Evolutionary conservation across 2,888 invertebrate genomes (phyloP).

Genomic region (Ptychoptera contaminata): DNA sequence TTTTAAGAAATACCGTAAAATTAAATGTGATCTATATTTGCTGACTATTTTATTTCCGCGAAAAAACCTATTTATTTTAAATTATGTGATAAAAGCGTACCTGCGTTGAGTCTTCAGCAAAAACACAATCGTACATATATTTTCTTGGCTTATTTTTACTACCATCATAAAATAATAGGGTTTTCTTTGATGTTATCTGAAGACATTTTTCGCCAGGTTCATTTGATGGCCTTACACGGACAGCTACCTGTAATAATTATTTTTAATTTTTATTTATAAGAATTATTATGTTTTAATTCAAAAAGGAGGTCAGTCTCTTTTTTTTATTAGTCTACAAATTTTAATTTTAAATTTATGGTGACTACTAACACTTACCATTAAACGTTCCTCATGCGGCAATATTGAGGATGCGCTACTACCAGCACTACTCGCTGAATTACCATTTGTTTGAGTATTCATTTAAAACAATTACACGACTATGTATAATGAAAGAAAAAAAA

Average conservation of each 20-base stretch:
- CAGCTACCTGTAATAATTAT: slow-evolving; percentile 47
- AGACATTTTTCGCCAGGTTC: slow-evolving; percentile 26
- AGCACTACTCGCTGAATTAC: slow-evolving; percentile 22
- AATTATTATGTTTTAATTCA: not conserved
- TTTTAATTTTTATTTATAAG: not conserved
- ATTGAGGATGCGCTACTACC: slow-evolving; percentile 17
- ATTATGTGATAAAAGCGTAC: no score
- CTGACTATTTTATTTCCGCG: no score
- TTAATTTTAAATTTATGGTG: not conserved
- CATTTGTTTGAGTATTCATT: slow-evolving; percentile 8
- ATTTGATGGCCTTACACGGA: slow-evolving; percentile 71
- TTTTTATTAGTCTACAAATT: not conserved
- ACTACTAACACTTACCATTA: slow-evolving; percentile 20
- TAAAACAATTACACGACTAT: not conserved
- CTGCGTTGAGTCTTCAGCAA: slow-evolving; percentile 74
- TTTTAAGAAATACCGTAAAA: not conserved
- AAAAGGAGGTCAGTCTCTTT: not conserved
- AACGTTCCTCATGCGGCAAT: slow-evolving; percentile 23
- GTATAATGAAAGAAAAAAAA: no score
- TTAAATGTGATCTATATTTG: no score
- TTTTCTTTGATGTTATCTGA: slow-evolving; percentile 28
- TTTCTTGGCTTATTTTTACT: slow-evolving; percentile 57
- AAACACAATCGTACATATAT: slow-evolving; percentile 80
- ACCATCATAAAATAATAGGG: slow-evolving; percentile 30
- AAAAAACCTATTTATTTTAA: no score